phyloP scores from a whole-genome alignment of 2,888 invertebrate species.

The Amiota minor region DNA sequence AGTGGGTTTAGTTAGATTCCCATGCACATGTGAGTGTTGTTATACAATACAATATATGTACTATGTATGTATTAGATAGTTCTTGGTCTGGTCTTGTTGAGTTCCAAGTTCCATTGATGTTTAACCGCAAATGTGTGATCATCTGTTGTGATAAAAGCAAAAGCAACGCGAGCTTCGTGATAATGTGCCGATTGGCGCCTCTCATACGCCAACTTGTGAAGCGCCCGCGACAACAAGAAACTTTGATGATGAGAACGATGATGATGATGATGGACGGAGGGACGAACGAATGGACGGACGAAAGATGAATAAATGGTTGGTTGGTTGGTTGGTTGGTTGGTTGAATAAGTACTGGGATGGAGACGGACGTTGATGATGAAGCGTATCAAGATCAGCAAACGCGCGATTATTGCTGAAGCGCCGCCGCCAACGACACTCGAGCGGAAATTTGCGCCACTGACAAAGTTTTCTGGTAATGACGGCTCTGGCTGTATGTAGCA shows the following conservation, averaged over 20 bases:
- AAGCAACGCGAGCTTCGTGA: neutral
- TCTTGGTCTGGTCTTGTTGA: too few relatives aligned
- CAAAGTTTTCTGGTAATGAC: constrained; percentile 54
- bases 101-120: too few relatives aligned
- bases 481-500: constrained; percentile 42
- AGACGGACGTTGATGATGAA: neutral
- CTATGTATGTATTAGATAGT: too few relatives aligned
- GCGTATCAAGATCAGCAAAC: constrained; percentile 12
- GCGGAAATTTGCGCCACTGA: constrained; percentile 6
- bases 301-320: too few relatives aligned
- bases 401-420: neutral
- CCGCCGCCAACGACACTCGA: neutral
- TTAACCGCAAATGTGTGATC: too few relatives aligned
- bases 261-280: neutral
- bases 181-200: constrained; percentile 30
- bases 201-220: constrained; percentile 36
- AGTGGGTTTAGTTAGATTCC: too few relatives aligned
- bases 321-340: too few relatives aligned
- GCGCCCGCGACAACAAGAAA: constrained; percentile 57
- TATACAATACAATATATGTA: too few relatives aligned
- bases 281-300: too few relatives aligned
- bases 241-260: neutral
- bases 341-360: neutral
- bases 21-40: too few relatives aligned
- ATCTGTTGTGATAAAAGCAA: too few relatives aligned